phyloP scores from a whole-genome alignment of 2,113 vertebrate genomes.

The Myotis lucifugus region DNA sequence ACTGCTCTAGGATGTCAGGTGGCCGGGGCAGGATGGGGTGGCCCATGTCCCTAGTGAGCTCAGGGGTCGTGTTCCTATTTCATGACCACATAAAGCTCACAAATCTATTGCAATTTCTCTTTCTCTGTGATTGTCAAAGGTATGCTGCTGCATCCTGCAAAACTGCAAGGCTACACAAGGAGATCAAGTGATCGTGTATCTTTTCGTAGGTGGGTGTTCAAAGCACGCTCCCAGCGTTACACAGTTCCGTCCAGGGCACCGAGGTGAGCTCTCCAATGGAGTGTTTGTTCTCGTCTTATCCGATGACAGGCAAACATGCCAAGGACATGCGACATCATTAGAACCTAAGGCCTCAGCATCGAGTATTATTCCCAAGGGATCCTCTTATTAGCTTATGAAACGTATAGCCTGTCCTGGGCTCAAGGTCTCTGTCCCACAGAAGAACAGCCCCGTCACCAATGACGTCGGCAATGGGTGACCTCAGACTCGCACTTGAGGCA shows the following conservation, averaged over 20 bases:
- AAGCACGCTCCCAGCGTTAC: neutral
- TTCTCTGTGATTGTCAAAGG: neutral
- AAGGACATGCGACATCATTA: slow-evolving; percentile 13
- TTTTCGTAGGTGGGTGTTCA: neutral
- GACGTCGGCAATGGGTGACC: neutral
- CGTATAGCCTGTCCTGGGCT: neutral
- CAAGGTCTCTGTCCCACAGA: neutral
- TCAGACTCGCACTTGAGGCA: neutral
- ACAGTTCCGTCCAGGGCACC: too few relatives aligned
- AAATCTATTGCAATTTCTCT: neutral
- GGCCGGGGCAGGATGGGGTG: neutral
- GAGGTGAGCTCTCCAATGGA: neutral
- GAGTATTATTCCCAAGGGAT: neutral
- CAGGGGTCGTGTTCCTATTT: neutral
- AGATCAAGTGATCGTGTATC: neutral
- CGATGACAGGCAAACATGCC: neutral
- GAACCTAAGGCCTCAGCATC: neutral
- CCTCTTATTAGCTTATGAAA: neutral
- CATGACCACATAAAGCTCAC: slow-evolving; percentile 25
- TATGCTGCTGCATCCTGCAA: neutral
- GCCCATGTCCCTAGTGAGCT: neutral
- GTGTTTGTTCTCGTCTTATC: neutral
- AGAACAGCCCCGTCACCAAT: neutral
- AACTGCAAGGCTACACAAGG: neutral
- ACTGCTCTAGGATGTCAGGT: neutral